These are phyloP conservation scores for Cerastoderma edule DNA, from an alignment of 2,888 invertebrate genomes.

Conservation along the genomic window DNA sequence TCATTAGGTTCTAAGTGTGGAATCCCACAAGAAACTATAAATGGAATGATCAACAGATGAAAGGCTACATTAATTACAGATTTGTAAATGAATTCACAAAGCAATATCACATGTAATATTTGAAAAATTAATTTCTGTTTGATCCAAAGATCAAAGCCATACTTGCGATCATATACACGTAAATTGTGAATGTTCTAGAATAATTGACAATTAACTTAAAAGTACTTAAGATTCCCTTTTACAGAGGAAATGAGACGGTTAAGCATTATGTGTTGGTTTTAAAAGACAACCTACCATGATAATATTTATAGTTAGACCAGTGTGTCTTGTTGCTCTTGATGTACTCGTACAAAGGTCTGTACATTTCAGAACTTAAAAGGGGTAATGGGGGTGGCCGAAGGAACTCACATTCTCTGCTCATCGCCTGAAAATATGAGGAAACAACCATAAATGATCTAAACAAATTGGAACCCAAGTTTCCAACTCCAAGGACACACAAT, in stretches of 20 bases:
- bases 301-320: slow-evolving; percentile 6
- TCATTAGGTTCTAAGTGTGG: no score
- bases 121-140: background rate
- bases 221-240: no score
- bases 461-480: no score
- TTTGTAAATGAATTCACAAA: no score
- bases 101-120: background rate
- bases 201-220: background rate
- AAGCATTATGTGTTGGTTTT: no score
- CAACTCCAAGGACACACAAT: no score
- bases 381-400: slow-evolving; percentile 11
- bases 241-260: no score
- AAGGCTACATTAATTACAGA: no score
- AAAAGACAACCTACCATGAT: background rate
- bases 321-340: background rate
- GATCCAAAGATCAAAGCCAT: background rate
- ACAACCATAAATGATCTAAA: no score
- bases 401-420: background rate
- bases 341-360: background rate
- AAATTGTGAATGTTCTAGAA: background rate
- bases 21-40: no score
- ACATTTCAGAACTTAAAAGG: background rate
- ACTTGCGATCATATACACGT: background rate
- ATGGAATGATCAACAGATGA: no score
- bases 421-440: background rate